Conservation (phyloP, 2,797 vertebrate species). For the Pangasius mekongensis region DNA sequence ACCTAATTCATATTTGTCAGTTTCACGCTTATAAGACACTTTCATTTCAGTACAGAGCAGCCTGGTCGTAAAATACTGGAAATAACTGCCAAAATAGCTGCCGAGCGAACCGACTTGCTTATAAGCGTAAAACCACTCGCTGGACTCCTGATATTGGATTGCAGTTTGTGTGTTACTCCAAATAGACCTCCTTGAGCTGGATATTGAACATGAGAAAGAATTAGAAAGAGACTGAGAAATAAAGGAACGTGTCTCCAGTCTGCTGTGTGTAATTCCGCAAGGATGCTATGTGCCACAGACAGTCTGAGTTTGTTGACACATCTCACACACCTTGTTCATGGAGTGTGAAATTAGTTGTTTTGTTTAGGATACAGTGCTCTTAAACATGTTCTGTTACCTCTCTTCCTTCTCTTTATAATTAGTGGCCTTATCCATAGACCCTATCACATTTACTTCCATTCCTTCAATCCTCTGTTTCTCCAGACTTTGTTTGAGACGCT, state of each 20-base stretch:
- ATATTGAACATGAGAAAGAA: neutral
- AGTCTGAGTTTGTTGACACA: neutral
- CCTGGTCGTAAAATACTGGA: neutral
- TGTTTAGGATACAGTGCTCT: neutral
- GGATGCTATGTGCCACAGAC: constrained; percentile 4
- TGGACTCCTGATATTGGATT: neutral
- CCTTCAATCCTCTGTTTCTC: neutral
- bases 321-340: constrained; percentile 9
- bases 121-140: neutral
- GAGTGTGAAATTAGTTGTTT: constrained; percentile 33
- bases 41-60: too few relatives aligned
- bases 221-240: neutral
- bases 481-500: neutral
- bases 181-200: constrained; percentile 16
- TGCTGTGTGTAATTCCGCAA: constrained; percentile 16
- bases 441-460: neutral
- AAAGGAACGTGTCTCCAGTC: constrained; percentile 6
- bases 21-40: neutral
- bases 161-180: constrained; percentile 2
- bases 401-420: neutral
- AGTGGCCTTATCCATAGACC: neutral
- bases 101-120: neutral
- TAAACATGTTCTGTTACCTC: neutral
- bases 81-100: neutral
- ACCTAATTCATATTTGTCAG: neutral